These are phyloP conservation scores for Zoanthus sansibaricus DNA, from an alignment of 92 coral and sea anemone species.

Conservation along the genomic window DNA sequence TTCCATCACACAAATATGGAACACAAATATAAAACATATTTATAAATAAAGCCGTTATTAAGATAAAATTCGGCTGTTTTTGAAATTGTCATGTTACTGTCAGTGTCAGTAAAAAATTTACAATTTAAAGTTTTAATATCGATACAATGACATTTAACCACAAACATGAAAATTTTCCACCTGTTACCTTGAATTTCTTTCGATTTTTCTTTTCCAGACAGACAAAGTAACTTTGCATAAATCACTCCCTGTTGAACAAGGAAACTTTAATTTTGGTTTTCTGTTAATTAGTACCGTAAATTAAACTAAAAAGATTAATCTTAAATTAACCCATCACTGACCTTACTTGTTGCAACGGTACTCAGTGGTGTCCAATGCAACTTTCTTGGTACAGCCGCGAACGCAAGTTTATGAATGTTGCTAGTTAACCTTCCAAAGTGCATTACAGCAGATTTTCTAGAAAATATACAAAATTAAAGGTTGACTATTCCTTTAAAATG, in stretches of 20 bases:
- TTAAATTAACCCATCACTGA: neutral
- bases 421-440: neutral
- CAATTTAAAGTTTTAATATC: too few relatives aligned
- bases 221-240: constrained; percentile 13
- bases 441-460: neutral
- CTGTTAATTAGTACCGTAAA: neutral
- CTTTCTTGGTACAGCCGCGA: constrained; percentile 6
- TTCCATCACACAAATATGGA: too few relatives aligned
- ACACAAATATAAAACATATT: too few relatives aligned
- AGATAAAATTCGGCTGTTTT: too few relatives aligned
- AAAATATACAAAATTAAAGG: neutral
- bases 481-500: neutral
- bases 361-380: neutral
- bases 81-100: too few relatives aligned
- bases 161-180: neutral
- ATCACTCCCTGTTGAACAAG: constrained; percentile 5
- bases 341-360: constrained; percentile 1
- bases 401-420: neutral
- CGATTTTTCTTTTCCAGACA: neutral
- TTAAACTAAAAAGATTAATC: neutral
- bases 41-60: too few relatives aligned
- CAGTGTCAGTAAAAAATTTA: too few relatives aligned
- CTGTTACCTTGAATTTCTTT: constrained; percentile 21
- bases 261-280: neutral
- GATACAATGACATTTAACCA: too few relatives aligned